Evolutionary conservation across 2,113 vertebrate species (phyloP), one percentile per base, ranked within the genome.

Genomic region (Scytalopus superciliaris): DNA sequence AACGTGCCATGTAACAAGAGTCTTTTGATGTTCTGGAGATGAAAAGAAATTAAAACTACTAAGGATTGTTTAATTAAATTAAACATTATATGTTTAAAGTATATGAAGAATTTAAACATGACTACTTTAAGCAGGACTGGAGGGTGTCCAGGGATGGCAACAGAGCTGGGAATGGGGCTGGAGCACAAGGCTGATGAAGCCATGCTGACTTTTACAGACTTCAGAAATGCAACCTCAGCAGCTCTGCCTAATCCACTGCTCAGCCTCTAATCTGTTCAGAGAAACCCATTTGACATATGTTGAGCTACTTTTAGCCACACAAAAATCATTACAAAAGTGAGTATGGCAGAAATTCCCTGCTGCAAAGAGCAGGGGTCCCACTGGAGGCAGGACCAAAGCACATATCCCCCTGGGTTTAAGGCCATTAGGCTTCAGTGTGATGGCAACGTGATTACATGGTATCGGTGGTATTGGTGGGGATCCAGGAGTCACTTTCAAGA

Each of bases 351-450:
- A 88, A 64, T 25, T 7, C 74, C 7, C 31, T 1, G 30, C 86
- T 80, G 56, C 25, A 19, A 56, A 33, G 57, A 75, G n/a, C 0
- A 3, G 40, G 3, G 39, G 45, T 33, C 17, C 7, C 8, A 1
- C 0, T 31, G n/a, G 19, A 62, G 49, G 59, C 70, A 55, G 60
- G 33, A 10, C 24, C 33, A 37, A 62, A 14, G 2, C 30, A 10
- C 18, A 5, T 2, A 4, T 4, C n/a, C n/a, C 5, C 33, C 19
- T 4, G 23, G 6, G 53, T 13, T 37, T 35, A 56, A 33, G 56
- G 40, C 24, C 45, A 7, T 11, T 37, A 25, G 55, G 33, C 53
- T 40, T 28, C n/a, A 27, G n/a, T 5, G 7, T 0, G 57, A 63
- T 3, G 22, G 40, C 81, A 73, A 25, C 33, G 52, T 0, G 52